Conservation (phyloP, 2,888 invertebrate genomes). For the Heteromyza rotundicornis region DNA sequence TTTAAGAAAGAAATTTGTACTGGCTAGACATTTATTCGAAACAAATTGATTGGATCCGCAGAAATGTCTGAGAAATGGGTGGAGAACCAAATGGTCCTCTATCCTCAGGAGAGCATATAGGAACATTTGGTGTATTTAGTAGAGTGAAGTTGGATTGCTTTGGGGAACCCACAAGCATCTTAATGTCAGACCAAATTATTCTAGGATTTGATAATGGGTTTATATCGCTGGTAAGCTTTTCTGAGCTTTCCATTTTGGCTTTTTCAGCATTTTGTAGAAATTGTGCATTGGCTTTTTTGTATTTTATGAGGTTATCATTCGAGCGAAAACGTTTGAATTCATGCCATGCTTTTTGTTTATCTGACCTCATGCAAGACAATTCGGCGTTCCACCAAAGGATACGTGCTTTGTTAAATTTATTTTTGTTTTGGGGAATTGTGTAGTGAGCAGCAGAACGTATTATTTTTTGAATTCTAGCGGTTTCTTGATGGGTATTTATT, state of each 20-base stretch:
- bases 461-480: not conserved
- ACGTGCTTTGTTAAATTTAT: not conserved
- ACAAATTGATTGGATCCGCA: too few relatives aligned
- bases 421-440: slow-evolving; percentile 10
- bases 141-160: not conserved
- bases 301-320: not conserved
- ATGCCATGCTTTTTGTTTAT: slow-evolving; percentile 4
- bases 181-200: slow-evolving; percentile 20
- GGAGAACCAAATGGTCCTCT: slow-evolving; percentile 5
- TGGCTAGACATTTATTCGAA: too few relatives aligned
- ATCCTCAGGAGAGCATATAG: slow-evolving; percentile 4
- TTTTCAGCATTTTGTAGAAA: slow-evolving; percentile 5
- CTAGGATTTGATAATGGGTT: slow-evolving; percentile 1
- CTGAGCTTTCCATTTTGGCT: too few relatives aligned
- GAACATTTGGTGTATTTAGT: slow-evolving; percentile 12
- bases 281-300: slow-evolving; percentile 13
- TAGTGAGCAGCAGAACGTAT: not conserved
- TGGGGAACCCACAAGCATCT: not conserved
- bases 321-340: not conserved
- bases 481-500: not conserved
- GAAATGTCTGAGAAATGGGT: not conserved
- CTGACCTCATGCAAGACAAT: not conserved
- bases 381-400: slow-evolving; percentile 8
- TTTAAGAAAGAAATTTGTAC: not conserved
- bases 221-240: too few relatives aligned